phyloP scores from a whole-genome alignment of 1,140 invertebrate genomes.

The Andricus grossulariae region DNA sequence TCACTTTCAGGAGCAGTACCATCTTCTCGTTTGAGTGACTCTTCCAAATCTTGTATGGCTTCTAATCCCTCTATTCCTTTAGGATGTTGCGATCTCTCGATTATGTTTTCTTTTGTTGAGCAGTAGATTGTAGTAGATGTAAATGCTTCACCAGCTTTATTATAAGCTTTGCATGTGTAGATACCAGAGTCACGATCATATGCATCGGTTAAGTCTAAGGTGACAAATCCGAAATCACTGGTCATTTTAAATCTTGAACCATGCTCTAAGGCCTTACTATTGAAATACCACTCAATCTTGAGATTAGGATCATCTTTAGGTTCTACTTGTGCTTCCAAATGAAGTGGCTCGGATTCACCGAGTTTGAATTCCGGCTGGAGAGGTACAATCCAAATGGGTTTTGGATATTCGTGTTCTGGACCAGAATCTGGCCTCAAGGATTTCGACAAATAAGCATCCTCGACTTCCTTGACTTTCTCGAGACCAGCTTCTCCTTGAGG shows the following conservation, averaged over 20 bases:
- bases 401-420: constrained; percentile 87
- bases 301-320: constrained; percentile 97
- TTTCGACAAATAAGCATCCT: constrained; percentile 85
- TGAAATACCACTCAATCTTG: constrained; percentile 94
- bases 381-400: constrained; percentile 92
- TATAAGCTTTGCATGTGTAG: constrained; percentile 92
- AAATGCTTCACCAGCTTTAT: constrained; percentile 92
- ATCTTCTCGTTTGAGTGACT: constrained; percentile 85
- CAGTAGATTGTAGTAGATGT: constrained; percentile 93
- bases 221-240: constrained; percentile 95
- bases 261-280: constrained; percentile 90
- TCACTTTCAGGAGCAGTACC: constrained; percentile 82
- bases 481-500: constrained; percentile 91
- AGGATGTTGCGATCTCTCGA: constrained; percentile 93
- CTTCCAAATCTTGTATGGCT: constrained; percentile 93
- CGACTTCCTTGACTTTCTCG: constrained; percentile 90
- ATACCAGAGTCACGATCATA: constrained; percentile 96
- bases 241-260: constrained; percentile 91
- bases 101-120: constrained; percentile 87
- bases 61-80: constrained; percentile 93
- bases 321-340: constrained; percentile 95
- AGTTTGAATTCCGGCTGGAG: constrained; percentile 88
- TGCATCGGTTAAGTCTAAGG: constrained; percentile 90
- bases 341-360: constrained; percentile 92
- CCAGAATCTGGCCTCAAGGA: constrained; percentile 79